Percentiles rank a stretch among this genome's conserved stretches.
phyloP scores from a whole-genome alignment of 2,797 vertebrate genomes.

The Mormyrops boulengeri region DNA sequence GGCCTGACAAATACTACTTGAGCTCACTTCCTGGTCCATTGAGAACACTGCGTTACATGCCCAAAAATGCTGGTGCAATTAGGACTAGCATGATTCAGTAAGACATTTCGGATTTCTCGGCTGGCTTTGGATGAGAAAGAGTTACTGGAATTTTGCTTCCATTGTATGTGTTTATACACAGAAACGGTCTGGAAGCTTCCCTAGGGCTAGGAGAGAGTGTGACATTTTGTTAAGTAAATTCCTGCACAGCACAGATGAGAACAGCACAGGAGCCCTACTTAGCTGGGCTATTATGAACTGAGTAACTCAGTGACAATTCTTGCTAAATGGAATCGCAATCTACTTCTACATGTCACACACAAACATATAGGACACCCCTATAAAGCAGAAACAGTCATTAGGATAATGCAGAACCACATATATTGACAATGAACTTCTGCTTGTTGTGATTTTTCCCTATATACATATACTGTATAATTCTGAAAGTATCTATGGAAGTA shows the following conservation, averaged over 20 bases:
- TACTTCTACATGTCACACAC: neutral
- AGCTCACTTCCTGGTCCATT: neutral
- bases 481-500: neutral
- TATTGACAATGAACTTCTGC: neutral
- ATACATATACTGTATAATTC: neutral
- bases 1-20: neutral
- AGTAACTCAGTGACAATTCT: neutral
- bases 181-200: slow-evolving; percentile 1
- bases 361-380: neutral
- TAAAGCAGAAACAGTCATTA: neutral
- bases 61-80: neutral
- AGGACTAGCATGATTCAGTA: neutral
- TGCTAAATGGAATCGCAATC: neutral
- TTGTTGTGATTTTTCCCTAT: neutral
- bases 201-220: neutral
- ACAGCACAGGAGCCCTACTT: neutral
- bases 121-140: neutral
- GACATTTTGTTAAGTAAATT: neutral
- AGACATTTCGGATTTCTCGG: neutral
- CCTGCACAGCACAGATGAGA: neutral
- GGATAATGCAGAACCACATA: neutral
- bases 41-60: neutral
- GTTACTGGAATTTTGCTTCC: slow-evolving; percentile 14
- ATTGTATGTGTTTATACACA: slow-evolving; percentile 11
- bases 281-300: neutral